Evolutionary conservation across 2,888 invertebrate species (phyloP).

Genomic region (Lottia scabra): DNA sequence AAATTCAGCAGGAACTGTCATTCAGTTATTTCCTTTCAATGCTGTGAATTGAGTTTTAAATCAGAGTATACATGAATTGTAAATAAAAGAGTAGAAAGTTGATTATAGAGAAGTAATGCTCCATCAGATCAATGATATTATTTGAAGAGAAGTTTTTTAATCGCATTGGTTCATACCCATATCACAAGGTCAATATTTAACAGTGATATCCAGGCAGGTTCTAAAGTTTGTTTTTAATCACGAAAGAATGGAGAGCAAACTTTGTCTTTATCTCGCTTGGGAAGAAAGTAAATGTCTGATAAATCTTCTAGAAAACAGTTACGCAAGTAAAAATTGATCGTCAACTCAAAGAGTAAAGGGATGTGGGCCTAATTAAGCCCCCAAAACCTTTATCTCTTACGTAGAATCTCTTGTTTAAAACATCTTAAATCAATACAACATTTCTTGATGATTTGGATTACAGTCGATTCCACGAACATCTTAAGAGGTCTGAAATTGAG

Average conservation of each 20-base stretch:
- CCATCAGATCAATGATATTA: background rate
- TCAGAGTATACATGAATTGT: too few species aligned
- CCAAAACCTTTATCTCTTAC: background rate
- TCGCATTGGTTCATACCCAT: background rate
- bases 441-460: background rate
- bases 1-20: too few species aligned
- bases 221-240: conserved; percentile 1
- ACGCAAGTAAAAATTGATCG: too few species aligned
- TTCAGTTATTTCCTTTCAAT: too few species aligned
- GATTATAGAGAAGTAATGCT: too few species aligned
- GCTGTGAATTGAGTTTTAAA: too few species aligned
- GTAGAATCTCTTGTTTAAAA: background rate
- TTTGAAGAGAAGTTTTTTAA: conserved; percentile 1
- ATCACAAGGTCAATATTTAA: background rate
- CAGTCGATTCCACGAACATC: background rate
- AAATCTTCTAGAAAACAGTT: too few species aligned
- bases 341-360: too few species aligned
- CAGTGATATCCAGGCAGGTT: background rate
- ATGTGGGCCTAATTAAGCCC: background rate
- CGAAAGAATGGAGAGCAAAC: conserved; percentile 1
- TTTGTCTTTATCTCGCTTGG: background rate
- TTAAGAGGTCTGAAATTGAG: background rate
- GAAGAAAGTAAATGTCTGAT: too few species aligned
- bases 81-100: too few species aligned
- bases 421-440: background rate